These are phyloP conservation scores for Zootoca vivipara DNA, from an alignment of 2,113 vertebrate genomes.

Conservation along the genomic window DNA sequence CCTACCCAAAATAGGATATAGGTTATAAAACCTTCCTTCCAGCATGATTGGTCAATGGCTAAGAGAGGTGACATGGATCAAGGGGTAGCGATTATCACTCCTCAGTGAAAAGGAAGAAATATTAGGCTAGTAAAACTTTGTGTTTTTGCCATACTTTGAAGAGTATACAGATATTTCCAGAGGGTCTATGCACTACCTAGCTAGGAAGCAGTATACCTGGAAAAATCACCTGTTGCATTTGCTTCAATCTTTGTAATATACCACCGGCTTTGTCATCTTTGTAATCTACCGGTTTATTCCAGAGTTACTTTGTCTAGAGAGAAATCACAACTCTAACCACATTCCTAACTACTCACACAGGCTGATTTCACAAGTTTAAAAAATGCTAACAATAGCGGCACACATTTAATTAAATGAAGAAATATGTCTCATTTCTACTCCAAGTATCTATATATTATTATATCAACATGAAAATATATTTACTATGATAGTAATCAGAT, in stretches of 20 bases:
- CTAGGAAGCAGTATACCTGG: background rate
- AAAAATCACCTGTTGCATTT: background rate
- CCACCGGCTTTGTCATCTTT: background rate
- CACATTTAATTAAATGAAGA: background rate
- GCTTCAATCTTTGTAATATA: background rate
- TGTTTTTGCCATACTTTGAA: background rate
- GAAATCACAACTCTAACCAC: background rate
- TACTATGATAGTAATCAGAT: conserved; percentile 14
- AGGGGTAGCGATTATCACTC: background rate
- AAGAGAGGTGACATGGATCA: background rate
- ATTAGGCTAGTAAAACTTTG: background rate
- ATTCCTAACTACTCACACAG: background rate
- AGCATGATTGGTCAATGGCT: background rate
- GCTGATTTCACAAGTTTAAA: background rate
- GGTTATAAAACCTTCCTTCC: background rate
- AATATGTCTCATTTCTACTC: background rate
- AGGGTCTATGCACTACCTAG: background rate
- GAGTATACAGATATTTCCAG: background rate
- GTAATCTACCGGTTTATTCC: background rate
- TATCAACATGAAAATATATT: background rate
- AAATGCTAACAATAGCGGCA: background rate
- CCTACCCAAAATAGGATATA: background rate
- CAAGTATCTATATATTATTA: background rate
- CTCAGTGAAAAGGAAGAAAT: background rate
- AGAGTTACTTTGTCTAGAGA: background rate